Base-by-base conservation (phyloP, 2,797 vertebrate species). In the Pantherophis alleghaniensis region DNA sequence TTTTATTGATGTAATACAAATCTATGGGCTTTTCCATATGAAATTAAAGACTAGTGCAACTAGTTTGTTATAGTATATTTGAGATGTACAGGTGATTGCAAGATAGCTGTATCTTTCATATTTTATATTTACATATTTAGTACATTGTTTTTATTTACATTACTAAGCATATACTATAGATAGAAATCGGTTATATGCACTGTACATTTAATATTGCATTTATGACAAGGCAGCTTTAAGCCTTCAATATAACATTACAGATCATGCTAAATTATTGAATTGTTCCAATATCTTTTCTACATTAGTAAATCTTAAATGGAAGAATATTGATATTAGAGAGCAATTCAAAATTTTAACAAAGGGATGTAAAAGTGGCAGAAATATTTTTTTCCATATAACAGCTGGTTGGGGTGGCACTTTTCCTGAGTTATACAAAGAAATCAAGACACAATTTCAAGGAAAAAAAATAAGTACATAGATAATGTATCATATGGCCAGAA, bases 171-270 rank as follows among this genome's bases (percentile, higher is more conserved):
- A 96, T 92, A 95, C 69, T 93, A 88, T 56, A 94, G 89, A 93
- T 91, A 94, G 94, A 98, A 98, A 98, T 97, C 95, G 97, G 96
- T 96, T 96, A 93, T 98, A 87, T 55, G 88, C 93, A 95, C 97
- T 98, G 97, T 98, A 99, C 98, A 98, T 91, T 95, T 94, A 92
- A 92, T 89, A 0, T 89, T 92, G 93, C 88, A 90, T 95, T 95
- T 96, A 92, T 95, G 95, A 97, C 86, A 94, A 79, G 53, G 86
- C 3, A 32, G 53, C 37, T 95, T 93, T 91, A 95, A 20, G 92
- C 94, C 90, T 95, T 91, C 94, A 95, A 91, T 93, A 95, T 51
- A 91, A 96, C 96, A 96, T 94, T 79, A 95, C 92, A 92, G 91
- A 88, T 94, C 90, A 89, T 37, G 95, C 93, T 96, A 69, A 22